Base-by-base conservation (phyloP, 1,140 invertebrate species). In the Drosophila rhopaloa region DNA sequence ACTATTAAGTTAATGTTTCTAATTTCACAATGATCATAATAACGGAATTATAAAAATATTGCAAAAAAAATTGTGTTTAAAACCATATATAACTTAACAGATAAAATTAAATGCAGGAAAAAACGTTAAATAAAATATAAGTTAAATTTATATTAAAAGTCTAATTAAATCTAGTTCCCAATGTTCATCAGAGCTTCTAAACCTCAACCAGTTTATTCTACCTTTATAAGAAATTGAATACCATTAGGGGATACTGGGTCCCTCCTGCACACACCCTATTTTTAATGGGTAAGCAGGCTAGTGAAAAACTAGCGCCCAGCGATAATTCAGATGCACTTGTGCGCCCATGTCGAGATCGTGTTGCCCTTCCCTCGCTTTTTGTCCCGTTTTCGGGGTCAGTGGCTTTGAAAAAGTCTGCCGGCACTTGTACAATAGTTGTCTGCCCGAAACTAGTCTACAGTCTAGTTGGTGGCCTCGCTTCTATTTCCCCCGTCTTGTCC, bases 281-380 rank as follows among this genome's bases (percentile, higher is more conserved):
- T 7, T 51, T 7, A 40, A 10, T 16, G 59, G 46, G 57, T 44
- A 62, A 16, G 1, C 5, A 9, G 54, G 41, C 59, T 41, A 65
- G 41, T 53, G 73, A 72, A 73, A 81, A 81, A 78, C 56, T 46
- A 63, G 60, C 70, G 65, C 54, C 55, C 75, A 51, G 84, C 84
- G 73, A 88, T 89, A 88, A 88, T 88, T 88, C 76, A 88, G 72
- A 75, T 83, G 79, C 83, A 88, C 84, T 85, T 85, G 82, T 85
- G 78, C 77, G 82, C 81, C 73, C 79, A 82, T 88, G 83, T 83
- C 73, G 76, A 67, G 84, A 89, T 83, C 82, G 70, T 86, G 77
- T 81, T 81, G 37, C 29, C 68, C 24, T 32, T 14, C 32, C 19
- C 47, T 19, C 41, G 0, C n/a, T 43, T 24, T 62, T 24, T 44